Base-by-base conservation (phyloP, 2,113 vertebrate species). In the Neogobius melanostomus region DNA sequence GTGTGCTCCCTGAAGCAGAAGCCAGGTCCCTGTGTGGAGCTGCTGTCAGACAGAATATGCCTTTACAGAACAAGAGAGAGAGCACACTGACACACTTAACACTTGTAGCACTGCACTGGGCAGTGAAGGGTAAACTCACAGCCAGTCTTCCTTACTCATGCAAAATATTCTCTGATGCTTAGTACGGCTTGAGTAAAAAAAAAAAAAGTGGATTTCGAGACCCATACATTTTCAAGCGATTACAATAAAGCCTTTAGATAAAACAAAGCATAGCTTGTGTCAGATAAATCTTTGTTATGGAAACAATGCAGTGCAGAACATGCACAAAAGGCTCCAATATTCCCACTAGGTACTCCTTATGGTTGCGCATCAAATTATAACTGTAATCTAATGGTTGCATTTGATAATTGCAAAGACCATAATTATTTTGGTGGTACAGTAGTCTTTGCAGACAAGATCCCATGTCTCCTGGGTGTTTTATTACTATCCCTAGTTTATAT, bases 121-220 rank as follows among this genome's bases (percentile, higher is more conserved):
- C 36, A 68, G 17, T 65, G n/a, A 47, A 62, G 12, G 12, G 10
- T 44, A 42, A 53, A 76, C 64, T 21, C 64, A 68, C 12, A 6
- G 64, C 48, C 71, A 68, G 46, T 28, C n/a, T 54, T n/a, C 56
- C 44, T 74, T 44, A 21, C 50, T 59, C 4, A 0, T 66, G 61
- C 53, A 64, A n/a, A n/a, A n/a, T 80, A 60, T 74, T 72, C 76
- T 56, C 66, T 44, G 42, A 60, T 17, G 7, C 28, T 14, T n/a
- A 8, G 69, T 62, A 42, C 8, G 64, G 59, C 10, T 46, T 28
- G 10, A 45, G 43, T 48, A 62, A 71, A 77, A 42, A 60, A 63
- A 64, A 28, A 28, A 2, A 28, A 28, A 28, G 44, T 42, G 46
- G 61, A 42, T 57, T 42, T 59, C 14, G 7, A 11, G 42, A 16